Conservation (phyloP, 2,797 vertebrate species). For the Sebastes elongatus region DNA sequence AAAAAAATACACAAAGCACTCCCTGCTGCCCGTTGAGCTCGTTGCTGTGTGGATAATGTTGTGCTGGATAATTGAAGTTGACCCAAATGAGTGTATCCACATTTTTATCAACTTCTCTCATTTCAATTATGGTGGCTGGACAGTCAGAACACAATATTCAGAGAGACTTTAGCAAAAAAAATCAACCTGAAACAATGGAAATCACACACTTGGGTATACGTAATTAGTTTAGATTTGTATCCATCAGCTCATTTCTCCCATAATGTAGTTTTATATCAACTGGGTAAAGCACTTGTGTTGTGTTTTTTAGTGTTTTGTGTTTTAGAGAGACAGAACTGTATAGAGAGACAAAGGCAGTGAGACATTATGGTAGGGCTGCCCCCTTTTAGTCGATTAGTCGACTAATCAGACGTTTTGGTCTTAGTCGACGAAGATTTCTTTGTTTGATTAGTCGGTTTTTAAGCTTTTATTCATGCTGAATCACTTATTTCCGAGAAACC, state of each 20-base stretch:
- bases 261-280: not conserved
- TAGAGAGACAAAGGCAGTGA: not conserved
- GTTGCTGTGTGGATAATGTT: not conserved
- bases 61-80: not conserved
- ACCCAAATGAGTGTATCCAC: not conserved
- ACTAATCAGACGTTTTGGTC: no score
- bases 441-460: rapidly evolving
- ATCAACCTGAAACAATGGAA: not conserved
- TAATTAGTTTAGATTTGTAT: not conserved
- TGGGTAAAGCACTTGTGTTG: not conserved
- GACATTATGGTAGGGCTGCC: no score
- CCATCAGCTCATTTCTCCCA: not conserved
- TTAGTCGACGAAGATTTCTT: no score
- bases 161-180: not conserved
- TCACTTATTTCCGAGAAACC: no score
- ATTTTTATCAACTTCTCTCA: not conserved
- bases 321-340: not conserved
- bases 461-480: no score
- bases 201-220: not conserved
- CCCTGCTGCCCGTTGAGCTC: not conserved
- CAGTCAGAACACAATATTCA: not conserved
- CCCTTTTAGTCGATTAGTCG: no score
- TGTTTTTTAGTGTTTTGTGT: not conserved
- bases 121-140: not conserved
- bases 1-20: not conserved